phyloP scores from a whole-genome alignment of 2,888 invertebrate species.

The Xestia ashworthii region DNA sequence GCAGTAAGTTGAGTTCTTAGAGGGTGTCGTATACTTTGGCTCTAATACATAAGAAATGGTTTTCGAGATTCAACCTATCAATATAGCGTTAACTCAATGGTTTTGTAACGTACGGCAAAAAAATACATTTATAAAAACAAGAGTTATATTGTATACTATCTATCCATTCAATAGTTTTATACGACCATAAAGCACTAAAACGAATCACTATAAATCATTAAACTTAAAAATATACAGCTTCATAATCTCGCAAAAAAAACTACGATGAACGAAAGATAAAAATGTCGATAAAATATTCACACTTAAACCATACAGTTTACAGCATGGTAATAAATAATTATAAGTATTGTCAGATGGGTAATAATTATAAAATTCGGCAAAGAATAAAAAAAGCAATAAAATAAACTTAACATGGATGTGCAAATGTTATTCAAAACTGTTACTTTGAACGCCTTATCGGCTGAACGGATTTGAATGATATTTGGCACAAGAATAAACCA shows the following conservation, averaged over 20 bases:
- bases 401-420: slow-evolving; percentile 7
- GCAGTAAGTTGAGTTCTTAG: not conserved
- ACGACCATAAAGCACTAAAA: slow-evolving; percentile 45
- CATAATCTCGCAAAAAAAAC: slow-evolving; percentile 43
- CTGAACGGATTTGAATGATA: not conserved
- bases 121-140: not conserved
- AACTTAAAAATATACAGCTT: slow-evolving; percentile 8
- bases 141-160: slow-evolving; percentile 7
- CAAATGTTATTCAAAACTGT: not conserved
- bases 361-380: slow-evolving; percentile 28
- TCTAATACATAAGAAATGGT: not conserved
- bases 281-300: slow-evolving; percentile 40
- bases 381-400: not conserved
- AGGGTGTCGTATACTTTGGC: not conserved
- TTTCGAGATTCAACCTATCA: not conserved
- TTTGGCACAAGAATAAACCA: not conserved
- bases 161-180: slow-evolving; percentile 22
- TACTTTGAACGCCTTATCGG: not conserved
- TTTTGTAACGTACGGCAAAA: not conserved
- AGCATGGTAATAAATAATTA: slow-evolving; percentile 43
- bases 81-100: not conserved
- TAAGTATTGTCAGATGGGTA: not conserved
- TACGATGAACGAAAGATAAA: slow-evolving; percentile 19
- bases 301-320: slow-evolving; percentile 29
- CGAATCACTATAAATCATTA: slow-evolving; percentile 44